phyloP scores from a whole-genome alignment of 2,113 vertebrate species.

The Cyanistes caeruleus region DNA sequence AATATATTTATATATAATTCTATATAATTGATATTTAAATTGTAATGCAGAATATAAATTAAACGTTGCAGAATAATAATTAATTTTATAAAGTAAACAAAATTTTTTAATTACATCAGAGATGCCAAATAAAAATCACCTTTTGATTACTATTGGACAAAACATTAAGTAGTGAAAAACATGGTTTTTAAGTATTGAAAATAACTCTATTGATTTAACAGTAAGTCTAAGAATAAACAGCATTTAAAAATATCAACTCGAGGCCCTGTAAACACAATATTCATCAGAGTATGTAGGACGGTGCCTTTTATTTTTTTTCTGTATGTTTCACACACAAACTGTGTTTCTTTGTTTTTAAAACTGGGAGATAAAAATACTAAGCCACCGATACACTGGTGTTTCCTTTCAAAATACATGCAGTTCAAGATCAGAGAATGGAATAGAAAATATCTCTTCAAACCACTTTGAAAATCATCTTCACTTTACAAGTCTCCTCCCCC shows the following conservation, averaged over 20 bases:
- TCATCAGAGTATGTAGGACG: not conserved
- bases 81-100: not conserved
- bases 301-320: not conserved
- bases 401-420: not conserved
- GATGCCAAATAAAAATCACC: not conserved
- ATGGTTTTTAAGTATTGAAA: not conserved
- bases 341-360: not conserved
- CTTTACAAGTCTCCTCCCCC: not conserved
- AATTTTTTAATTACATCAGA: not conserved
- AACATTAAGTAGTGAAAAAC: not conserved
- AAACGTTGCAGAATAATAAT: not conserved
- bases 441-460: not conserved
- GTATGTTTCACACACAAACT: not conserved
- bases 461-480: not conserved
- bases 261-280: not conserved
- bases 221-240: not conserved
- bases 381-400: rapidly evolving
- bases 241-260: not conserved
- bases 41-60: not conserved
- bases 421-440: not conserved
- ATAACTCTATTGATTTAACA: not conserved
- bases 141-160: not conserved
- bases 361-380: not conserved
- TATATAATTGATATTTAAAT: not conserved
- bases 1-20: not conserved